Evolutionary conservation across 2,113 vertebrate species (phyloP), one percentile per base, ranked within the genome.

Genomic region (Syngnathus floridae): DNA sequence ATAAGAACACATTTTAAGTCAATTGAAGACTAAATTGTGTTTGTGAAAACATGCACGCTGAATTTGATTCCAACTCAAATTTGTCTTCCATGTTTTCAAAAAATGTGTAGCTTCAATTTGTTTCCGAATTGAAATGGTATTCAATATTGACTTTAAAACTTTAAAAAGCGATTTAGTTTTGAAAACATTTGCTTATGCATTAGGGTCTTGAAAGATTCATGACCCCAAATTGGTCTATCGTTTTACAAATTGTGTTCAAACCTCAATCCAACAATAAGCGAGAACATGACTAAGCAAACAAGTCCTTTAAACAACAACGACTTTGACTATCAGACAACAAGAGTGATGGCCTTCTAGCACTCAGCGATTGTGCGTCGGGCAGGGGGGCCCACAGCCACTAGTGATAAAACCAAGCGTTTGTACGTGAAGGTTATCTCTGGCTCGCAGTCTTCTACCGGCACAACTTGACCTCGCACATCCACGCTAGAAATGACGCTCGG

Each of bases 361-460:
- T 41, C 66, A 14, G 61, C 7, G 37, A 38, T 62, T 68, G 59
- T 62, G 65, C 46, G 49, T 52, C 14, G 0, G 68, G 0, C 37
- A 3, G 38, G 48, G 48, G 21, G 51, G 9, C 3, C 21, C 51
- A 11, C 51, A 2, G 19, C 10, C 51, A 10, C 21, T 22, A 22
- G 51, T 35, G 54, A 65, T 66, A 17, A 62, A 76, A 84, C 86
- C 85, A 87, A 84, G 65, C 35, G 38, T 48, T 67, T 72, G 46
- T 65, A 74, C 60, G 38, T 59, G 78, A 76, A 78, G 72, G 73
- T 82, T 90, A 88, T 90, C 88, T 87, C 22, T 63, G 0, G 13
- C 21, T 57, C 51, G 65, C 84, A 84, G 67, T 45, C 49, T 31
- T 67, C 9, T 21, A 2, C 40, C 0, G 1, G 4, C 4, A 67